These are phyloP conservation scores for Plectropomus leopardus DNA, from an alignment of 2,113 vertebrate species.

Conservation along the genomic window DNA sequence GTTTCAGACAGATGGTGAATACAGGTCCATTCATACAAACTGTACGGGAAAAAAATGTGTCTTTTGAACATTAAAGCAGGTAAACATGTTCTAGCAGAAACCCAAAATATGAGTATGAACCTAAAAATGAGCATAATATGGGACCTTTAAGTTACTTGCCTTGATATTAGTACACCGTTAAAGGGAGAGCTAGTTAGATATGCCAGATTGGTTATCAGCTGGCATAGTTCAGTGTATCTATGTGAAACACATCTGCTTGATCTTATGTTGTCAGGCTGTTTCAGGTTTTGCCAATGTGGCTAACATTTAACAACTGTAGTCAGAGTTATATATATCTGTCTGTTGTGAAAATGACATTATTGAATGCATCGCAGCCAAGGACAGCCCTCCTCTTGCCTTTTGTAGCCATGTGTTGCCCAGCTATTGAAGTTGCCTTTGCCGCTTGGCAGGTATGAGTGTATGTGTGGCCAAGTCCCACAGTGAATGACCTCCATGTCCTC, in stretches of 20 bases:
- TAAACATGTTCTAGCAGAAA: too few relatives aligned
- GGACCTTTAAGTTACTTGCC: not conserved
- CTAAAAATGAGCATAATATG: not conserved
- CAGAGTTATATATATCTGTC: slow-evolving; percentile 18
- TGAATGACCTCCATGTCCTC: slow-evolving; percentile 78
- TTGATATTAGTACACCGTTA: not conserved
- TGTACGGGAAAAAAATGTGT: too few relatives aligned
- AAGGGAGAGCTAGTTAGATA: not conserved
- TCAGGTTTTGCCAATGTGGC: slow-evolving; percentile 8
- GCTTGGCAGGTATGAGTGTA: slow-evolving; percentile 71
- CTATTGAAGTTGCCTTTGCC: slow-evolving; percentile 64
- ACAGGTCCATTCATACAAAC: too few relatives aligned
- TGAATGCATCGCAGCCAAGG: slow-evolving; percentile 62
- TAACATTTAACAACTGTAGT: slow-evolving; percentile 6
- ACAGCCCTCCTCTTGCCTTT: slow-evolving; percentile 51
- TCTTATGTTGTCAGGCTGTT: not conserved
- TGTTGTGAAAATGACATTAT: slow-evolving; percentile 57
- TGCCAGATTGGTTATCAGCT: not conserved
- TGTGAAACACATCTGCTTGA: slow-evolving; percentile 8
- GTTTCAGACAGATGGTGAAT: too few relatives aligned
- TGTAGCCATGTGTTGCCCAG: slow-evolving; percentile 43
- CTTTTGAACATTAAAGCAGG: too few relatives aligned
- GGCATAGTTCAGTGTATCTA: slow-evolving; percentile 9
- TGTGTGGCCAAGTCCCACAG: slow-evolving; percentile 73
- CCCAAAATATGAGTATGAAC: too few relatives aligned